Base-by-base conservation (phyloP, 2,113 vertebrate species). In the Circaetus cinerascens region DNA sequence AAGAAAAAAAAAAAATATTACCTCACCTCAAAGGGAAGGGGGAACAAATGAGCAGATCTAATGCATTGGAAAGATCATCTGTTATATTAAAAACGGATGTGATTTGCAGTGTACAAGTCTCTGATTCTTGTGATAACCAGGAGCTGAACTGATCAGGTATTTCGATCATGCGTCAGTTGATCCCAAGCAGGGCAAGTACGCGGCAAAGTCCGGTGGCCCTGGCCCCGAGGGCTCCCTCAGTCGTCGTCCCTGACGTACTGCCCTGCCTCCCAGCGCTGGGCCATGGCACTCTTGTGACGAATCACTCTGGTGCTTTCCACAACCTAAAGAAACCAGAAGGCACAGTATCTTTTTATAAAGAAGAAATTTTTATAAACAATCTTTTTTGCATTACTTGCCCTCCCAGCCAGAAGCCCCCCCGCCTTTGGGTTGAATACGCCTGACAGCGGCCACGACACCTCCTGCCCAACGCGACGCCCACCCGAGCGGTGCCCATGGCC, bases 241-340 rank as follows among this genome's bases (percentile, higher is more conserved):
- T 86, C 90, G 0, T 96, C 85, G 0, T 93, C 94, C 16, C 96
- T 87, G 60, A 97, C 81, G 2, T 98, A 99, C 43, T 98, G 50
- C 13, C 99, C 98, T 0, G 98, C 98, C 92, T 99, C 99, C 99
- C 99, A 99, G 43, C 94, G 98, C 77, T 99, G 96, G 25, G 99
- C 99, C 74, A 98, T 96, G 43, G 55, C 57, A 38, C 97, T 99
- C 80, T 99, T 98, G 95, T 98, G 99, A 5, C 98, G 98, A 43
- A 26, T 94, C 21, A 99, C 99, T 18, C 98, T 97, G 50, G 98
- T 99, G 30, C 99, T 98, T 23, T 99, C 98, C 87, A 99, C 97
- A 2, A 99, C 98, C 99, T 99, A 81, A n/a, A 19, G 62, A 16
- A 46, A 40, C 15, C 34, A 71, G 25, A 18, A 32, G 8, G 2